These are phyloP conservation scores for Drosophila diplacantha DNA, from an alignment of 2,888 invertebrate genomes.

Conservation along the genomic window DNA sequence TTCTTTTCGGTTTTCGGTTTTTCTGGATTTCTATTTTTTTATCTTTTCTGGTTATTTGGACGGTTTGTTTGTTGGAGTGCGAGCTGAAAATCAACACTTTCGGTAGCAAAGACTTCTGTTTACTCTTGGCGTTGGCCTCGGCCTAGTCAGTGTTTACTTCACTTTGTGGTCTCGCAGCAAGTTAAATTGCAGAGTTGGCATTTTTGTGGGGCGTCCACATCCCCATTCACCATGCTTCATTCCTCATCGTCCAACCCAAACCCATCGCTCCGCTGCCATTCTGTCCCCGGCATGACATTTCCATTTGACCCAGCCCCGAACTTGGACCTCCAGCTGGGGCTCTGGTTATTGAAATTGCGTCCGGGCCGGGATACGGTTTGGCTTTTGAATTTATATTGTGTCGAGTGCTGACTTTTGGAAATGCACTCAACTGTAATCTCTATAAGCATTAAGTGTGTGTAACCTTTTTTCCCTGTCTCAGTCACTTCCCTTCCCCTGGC, in stretches of 20 bases:
- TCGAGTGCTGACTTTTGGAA: constrained; percentile 65
- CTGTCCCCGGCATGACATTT: constrained; percentile 52
- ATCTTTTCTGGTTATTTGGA: constrained; percentile 12
- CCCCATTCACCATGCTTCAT: constrained; percentile 1
- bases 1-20: constrained; percentile 1
- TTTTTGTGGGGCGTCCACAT: constrained; percentile 34
- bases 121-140: constrained; percentile 41
- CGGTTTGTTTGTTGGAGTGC: constrained; percentile 19
- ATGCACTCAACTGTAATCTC: constrained; percentile 69
- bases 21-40: neutral
- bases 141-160: constrained; percentile 53
- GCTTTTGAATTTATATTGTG: constrained; percentile 68
- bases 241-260: neutral
- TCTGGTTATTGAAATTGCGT: constrained; percentile 58
- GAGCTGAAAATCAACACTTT: constrained; percentile 58
- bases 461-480: constrained; percentile 26
- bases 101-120: constrained; percentile 41
- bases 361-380: constrained; percentile 31
- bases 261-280: constrained; percentile 10
- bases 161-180: constrained; percentile 57
- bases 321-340: constrained; percentile 58
- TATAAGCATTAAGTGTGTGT: constrained; percentile 57
- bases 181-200: constrained; percentile 71
- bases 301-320: constrained; percentile 54
- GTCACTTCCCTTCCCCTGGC: neutral